Evolutionary conservation across 2,113 vertebrate genomes (phyloP), one percentile per base, ranked within the genome.

Genomic region (Orycteropus afer): DNA sequence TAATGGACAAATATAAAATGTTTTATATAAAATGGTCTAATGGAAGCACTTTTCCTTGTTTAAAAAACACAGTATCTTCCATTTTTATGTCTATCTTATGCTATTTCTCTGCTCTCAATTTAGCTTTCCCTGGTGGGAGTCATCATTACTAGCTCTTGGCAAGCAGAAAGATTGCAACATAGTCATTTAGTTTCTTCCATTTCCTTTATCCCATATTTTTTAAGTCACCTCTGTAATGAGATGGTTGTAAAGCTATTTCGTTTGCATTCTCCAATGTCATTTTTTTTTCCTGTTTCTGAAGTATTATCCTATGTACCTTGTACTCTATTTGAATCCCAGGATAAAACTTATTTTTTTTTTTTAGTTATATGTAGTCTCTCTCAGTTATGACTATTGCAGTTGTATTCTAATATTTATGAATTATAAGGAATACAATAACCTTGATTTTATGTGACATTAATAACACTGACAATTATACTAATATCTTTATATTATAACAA

Each of bases 81-180:
- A 96, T 94, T 96, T 97, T 96, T 94, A 93, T 96, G 74, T 88
- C 92, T 76, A 71, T 92, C 86, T 93, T 67, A 96, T 90, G 94
- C 55, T 95, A 88, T 97, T 97, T 96, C 67, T 97, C 95, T 96
- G 89, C 85, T 97, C 87, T 96, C 93, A 94, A 90, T 97, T 96
- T 96, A 95, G 92, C 86, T 92, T 93, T 95, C 67, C 95, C 93
- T 96, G 84, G 93, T 97, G 67, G 93, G 92, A 95, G 37, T 96
- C 93, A 97, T 97, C 94, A 95, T 96, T 93, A 96, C 77, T 96
- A 94, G 95, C 78, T 96, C 74, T 86, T 94, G 95, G 92, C 96
- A 97, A 83, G 81, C 49, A 96, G 65, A 85, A 93, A 94, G 61
- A 88, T 87, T 93, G 93, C 73, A 96, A 65, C 51, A 53, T 65